Evolutionary conservation across 2,888 invertebrate genomes (phyloP).

Genomic region (Aromia moschata): DNA sequence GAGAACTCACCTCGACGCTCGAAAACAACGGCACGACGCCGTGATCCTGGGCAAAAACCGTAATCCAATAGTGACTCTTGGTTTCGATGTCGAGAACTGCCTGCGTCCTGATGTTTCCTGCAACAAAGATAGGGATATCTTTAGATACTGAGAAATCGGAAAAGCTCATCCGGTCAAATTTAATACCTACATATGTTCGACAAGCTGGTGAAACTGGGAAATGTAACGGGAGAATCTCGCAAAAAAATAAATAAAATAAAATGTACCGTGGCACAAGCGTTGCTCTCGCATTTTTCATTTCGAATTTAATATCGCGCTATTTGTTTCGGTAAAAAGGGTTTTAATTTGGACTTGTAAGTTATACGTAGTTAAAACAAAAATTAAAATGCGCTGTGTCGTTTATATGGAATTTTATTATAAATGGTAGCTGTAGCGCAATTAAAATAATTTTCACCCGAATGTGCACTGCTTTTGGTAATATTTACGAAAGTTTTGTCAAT

Average conservation of each 20-base stretch:
- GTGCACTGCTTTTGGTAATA: too few relatives aligned
- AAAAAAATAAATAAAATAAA: conserved; percentile 2
- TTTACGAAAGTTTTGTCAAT: too few relatives aligned
- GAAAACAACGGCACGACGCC: conserved; percentile 87
- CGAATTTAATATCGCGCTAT: too few relatives aligned
- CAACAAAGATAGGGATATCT: conserved; percentile 48
- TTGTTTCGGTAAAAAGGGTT: too few relatives aligned
- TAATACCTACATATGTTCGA: conserved; percentile 23
- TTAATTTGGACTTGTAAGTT: too few relatives aligned
- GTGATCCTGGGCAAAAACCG: conserved; percentile 91
- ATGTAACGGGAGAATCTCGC: conserved; percentile 1
- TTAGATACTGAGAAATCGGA: conserved; percentile 16
- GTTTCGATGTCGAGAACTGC: conserved; percentile 90
- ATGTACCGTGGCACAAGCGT: background rate
- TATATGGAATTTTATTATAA: too few relatives aligned
- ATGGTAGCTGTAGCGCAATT: too few relatives aligned
- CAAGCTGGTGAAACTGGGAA: conserved; percentile 9
- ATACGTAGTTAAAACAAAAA: too few relatives aligned
- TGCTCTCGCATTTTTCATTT: background rate
- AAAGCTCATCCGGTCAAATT: conserved; percentile 13
- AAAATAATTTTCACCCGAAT: too few relatives aligned
- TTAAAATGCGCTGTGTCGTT: too few relatives aligned
- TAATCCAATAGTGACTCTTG: conserved; percentile 90
- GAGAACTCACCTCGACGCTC: conserved; percentile 80
- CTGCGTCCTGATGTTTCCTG: conserved; percentile 86